Conservation (phyloP, 2,113 vertebrate species). For the Hepsetus odoe region DNA sequence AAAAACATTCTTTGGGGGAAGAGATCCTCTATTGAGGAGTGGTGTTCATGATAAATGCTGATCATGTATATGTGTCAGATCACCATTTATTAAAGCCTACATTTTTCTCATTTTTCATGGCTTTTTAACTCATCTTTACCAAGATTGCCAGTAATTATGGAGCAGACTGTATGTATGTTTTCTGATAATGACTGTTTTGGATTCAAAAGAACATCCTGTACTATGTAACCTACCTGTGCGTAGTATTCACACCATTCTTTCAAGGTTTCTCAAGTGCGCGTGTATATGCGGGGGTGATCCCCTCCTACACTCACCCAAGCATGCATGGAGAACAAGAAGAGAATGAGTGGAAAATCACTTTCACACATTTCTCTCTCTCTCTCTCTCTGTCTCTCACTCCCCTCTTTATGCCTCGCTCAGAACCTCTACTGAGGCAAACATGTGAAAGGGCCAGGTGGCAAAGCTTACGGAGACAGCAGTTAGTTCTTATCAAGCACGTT, state of each 20-base stretch:
- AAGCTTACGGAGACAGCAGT: slow-evolving; percentile 32
- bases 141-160: no score
- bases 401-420: not conserved
- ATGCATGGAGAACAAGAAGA: slow-evolving; percentile 19
- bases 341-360: slow-evolving; percentile 8
- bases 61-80: no score
- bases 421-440: slow-evolving; percentile 3
- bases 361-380: not conserved
- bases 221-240: not conserved
- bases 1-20: no score
- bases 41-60: no score
- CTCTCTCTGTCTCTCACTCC: not conserved
- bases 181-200: no score
- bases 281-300: slow-evolving; percentile 6
- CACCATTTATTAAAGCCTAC: no score
- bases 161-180: no score
- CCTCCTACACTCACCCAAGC: not conserved
- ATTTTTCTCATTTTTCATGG: no score
- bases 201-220: not conserved
- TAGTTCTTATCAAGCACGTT: slow-evolving; percentile 47
- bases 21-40: no score
- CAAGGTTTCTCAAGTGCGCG: not conserved
- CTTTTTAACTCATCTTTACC: no score
- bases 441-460: slow-evolving; percentile 59
- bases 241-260: not conserved